A percentile compares a stretch with the other conserved stretches of the same genome.
phyloP scores from a whole-genome alignment of 2,888 invertebrate genomes.

The Papilio elwesi region DNA sequence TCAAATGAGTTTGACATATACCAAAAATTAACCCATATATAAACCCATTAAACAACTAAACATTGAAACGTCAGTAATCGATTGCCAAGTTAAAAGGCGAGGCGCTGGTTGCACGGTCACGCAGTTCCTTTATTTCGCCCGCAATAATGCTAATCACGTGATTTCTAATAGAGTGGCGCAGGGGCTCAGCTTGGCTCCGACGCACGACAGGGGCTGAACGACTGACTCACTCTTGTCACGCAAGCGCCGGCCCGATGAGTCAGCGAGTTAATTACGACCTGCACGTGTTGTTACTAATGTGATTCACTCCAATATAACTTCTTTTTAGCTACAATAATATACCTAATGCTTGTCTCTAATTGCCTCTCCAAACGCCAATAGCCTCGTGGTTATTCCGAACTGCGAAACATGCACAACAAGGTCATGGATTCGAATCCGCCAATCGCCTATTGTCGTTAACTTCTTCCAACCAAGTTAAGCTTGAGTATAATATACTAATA shows the following conservation, averaged over 20 bases:
- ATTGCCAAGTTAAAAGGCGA: slow-evolving; percentile 10
- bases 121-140: slow-evolving; percentile 23
- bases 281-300: slow-evolving; percentile 24
- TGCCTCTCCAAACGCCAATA: background rate
- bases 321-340: background rate
- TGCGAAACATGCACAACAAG: too few relatives aligned
- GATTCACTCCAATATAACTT: slow-evolving; percentile 15
- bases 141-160: slow-evolving; percentile 37
- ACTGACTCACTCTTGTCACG: slow-evolving; percentile 47
- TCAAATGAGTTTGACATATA: too few relatives aligned
- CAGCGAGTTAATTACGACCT: slow-evolving; percentile 29
- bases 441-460: too few relatives aligned
- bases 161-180: slow-evolving; percentile 16
- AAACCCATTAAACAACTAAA: background rate
- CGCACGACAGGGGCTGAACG: slow-evolving; percentile 4
- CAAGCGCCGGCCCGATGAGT: slow-evolving; percentile 41
- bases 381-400: too few relatives aligned
- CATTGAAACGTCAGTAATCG: background rate
- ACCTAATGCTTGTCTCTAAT: background rate
- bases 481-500: too few relatives aligned
- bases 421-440: too few relatives aligned
- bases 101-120: slow-evolving; percentile 12
- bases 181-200: background rate
- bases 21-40: too few relatives aligned
- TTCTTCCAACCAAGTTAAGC: too few relatives aligned